Conservation (phyloP, 2,888 invertebrate species). For the Petrolisthes manimaculis region DNA sequence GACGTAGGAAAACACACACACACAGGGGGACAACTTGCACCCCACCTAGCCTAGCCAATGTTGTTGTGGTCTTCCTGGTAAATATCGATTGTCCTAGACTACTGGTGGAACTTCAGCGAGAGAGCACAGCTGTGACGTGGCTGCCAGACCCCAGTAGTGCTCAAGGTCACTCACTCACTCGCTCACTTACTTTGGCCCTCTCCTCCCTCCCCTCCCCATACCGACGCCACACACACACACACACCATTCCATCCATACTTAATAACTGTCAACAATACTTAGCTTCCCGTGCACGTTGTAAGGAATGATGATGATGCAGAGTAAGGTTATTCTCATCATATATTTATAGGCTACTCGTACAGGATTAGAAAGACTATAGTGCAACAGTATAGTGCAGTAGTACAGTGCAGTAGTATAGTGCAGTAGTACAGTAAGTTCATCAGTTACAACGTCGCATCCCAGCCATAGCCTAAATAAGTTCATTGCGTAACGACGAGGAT, state of each 20-base stretch:
- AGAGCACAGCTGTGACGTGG: background rate
- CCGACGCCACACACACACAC: conserved; percentile 10
- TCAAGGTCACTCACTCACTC: background rate
- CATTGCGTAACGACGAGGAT: too few species aligned
- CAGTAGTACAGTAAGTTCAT: too few species aligned
- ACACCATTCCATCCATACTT: background rate
- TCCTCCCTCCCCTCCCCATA: conserved; percentile 1
- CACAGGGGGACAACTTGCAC: background rate
- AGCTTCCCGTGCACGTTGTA: too few species aligned
- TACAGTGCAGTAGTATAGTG: too few species aligned
- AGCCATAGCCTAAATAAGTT: too few species aligned
- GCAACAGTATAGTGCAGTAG: too few species aligned
- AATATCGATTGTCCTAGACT: background rate
- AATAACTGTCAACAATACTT: background rate
- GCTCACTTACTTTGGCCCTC: conserved; percentile 21
- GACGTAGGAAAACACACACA: too few species aligned
- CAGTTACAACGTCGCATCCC: too few species aligned
- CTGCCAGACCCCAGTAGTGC: background rate
- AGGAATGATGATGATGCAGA: too few species aligned
- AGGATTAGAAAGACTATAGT: too few species aligned
- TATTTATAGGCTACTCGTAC: background rate
- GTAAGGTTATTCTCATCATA: too few species aligned
- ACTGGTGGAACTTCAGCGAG: background rate
- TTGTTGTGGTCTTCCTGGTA: background rate
- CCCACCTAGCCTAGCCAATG: background rate